These are phyloP conservation scores for Palloptera scutellata DNA, from an alignment of 2,888 invertebrate genomes.

Conservation along the genomic window DNA sequence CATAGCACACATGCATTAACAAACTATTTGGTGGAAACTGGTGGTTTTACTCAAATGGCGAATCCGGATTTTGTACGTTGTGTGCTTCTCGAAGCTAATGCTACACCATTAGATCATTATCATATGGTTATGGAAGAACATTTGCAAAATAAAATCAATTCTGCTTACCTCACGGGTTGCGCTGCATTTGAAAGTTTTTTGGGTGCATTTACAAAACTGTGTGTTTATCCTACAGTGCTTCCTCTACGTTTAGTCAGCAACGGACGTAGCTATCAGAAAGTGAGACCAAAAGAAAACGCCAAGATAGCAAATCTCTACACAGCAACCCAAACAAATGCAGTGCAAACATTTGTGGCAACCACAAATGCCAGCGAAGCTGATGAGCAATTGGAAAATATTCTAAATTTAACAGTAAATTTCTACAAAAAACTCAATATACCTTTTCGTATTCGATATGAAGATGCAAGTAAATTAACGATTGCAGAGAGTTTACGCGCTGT, in stretches of 20 bases:
- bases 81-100: constrained; percentile 76
- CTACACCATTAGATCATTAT: constrained; percentile 68
- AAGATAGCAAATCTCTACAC: constrained; percentile 68
- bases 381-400: constrained; percentile 67
- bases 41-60: constrained; percentile 72
- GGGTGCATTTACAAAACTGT: constrained; percentile 71
- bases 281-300: constrained; percentile 55
- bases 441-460: constrained; percentile 71
- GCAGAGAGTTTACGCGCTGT: constrained; percentile 75
- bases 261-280: constrained; percentile 73
- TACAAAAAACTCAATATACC: constrained; percentile 74
- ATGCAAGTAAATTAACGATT: constrained; percentile 70
- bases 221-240: constrained; percentile 69
- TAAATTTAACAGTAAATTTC: constrained; percentile 67
- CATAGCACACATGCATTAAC: constrained; percentile 54
- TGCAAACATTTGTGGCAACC: constrained; percentile 72
- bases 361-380: constrained; percentile 66
- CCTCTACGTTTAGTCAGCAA: constrained; percentile 76
- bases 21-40: constrained; percentile 61
- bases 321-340: constrained; percentile 74
- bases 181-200: constrained; percentile 78
- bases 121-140: constrained; percentile 69
- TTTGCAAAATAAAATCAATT: constrained; percentile 65
- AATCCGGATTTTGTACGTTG: constrained; percentile 83
- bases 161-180: constrained; percentile 78